Evolutionary conservation across 2,888 invertebrate species (phyloP), one percentile per base, ranked within the genome.

Genomic region (Belgica antarctica): DNA sequence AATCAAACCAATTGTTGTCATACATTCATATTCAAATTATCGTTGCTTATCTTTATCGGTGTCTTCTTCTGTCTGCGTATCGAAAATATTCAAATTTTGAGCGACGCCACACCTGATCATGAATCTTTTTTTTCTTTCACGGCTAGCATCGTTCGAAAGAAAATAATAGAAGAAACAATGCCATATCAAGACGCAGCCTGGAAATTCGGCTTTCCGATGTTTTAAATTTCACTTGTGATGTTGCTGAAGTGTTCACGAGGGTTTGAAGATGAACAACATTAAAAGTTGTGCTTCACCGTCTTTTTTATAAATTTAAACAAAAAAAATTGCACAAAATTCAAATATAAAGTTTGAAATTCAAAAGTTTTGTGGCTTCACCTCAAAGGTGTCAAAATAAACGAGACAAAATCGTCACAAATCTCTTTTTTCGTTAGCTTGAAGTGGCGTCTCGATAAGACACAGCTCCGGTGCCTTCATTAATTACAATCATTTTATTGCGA

Each of bases 401-500:
- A n/a, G n/a, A n/a, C n/a, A n/a, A n/a, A n/a, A n/a, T n/a, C n/a
- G n/a, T n/a, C n/a, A n/a, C n/a, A n/a, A n/a, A n/a, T n/a, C n/a
- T n/a, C n/a, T n/a, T n/a, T n/a, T n/a, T n/a, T n/a, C n/a, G n/a
- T n/a, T n/a, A n/a, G n/a, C n/a, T n/a, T n/a, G 27, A 22, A 27
- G 12, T 22, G 19, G 25, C 27, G 12, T 22, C 25, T 59, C 22
- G 8, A 8, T 17, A 2, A 24, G 15, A 59, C 25, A 52, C 10
- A 27, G 27, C 27, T 27, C 27, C 22, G 25, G 24, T 59, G 31
- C 46, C 27, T 65, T 41, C 46, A 65, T 65, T 65, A 65, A 65
- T 65, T 65, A 65, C 47, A 65, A n/a, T 65, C 46, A 59, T 25
- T 5, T 46, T 46, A 12, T 46, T 8, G 27, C 52, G 52, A 52